phyloP scores from a whole-genome alignment of 2,113 vertebrate genomes.

The Peromyscus leucopus region DNA sequence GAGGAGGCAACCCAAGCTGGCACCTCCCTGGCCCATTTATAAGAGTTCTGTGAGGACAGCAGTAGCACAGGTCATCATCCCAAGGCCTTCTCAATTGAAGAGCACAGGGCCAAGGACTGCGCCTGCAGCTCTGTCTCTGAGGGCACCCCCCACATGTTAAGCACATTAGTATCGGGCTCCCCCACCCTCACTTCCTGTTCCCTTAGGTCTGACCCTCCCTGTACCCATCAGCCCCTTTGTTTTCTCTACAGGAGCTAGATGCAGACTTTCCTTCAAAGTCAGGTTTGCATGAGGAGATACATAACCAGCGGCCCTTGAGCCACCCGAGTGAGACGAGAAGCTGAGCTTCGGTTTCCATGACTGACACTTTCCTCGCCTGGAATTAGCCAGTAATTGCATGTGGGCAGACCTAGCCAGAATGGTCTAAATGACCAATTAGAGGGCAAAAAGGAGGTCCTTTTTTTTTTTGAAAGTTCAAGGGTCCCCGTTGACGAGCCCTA shows the following conservation, averaged over 20 bases:
- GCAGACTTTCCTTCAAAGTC: slow-evolving; percentile 32
- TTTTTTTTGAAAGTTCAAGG: slow-evolving; percentile 81
- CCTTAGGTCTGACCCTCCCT: background rate
- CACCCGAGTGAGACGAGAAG: slow-evolving; percentile 45
- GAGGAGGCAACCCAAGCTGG: slow-evolving; percentile 1
- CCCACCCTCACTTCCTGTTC: background rate
- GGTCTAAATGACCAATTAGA: slow-evolving; percentile 82
- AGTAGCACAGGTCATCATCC: background rate
- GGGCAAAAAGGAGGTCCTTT: slow-evolving; percentile 76
- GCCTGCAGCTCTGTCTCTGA: background rate
- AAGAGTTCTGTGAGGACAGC: slow-evolving; percentile 20
- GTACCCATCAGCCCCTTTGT: background rate
- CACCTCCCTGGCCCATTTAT: background rate
- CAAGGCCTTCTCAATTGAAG: background rate
- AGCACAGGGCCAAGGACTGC: background rate
- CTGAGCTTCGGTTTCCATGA: slow-evolving; percentile 75
- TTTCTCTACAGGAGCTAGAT: background rate
- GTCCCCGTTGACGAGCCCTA: slow-evolving; percentile 65
- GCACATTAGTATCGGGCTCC: background rate
- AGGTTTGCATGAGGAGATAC: slow-evolving; percentile 27
- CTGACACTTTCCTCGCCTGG: slow-evolving; percentile 67
- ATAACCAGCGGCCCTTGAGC: slow-evolving; percentile 7
- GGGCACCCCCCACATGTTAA: background rate
- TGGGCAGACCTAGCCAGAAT: slow-evolving; percentile 75
- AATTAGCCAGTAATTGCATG: slow-evolving; percentile 80